phyloP scores from a whole-genome alignment of 2,888 invertebrate species.

The Automeris io region DNA sequence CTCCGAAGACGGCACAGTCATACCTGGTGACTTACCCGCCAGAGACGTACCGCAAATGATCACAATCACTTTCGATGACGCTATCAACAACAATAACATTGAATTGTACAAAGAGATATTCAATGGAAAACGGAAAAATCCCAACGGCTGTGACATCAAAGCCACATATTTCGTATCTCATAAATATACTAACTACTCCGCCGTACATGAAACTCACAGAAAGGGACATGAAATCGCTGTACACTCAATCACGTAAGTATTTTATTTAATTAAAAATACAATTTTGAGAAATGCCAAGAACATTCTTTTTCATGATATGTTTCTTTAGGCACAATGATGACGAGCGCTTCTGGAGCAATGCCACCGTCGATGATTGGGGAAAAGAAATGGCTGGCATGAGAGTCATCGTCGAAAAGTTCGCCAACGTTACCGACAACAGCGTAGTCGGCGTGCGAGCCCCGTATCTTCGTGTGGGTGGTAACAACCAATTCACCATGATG shows the following conservation, averaged over 20 bases:
- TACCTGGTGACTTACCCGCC: constrained; percentile 89
- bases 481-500: constrained; percentile 98
- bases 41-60: constrained; percentile 96
- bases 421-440: constrained; percentile 93
- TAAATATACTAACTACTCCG: constrained; percentile 95
- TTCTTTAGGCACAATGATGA: constrained; percentile 88
- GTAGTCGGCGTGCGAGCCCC: constrained; percentile 94
- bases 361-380: constrained; percentile 94
- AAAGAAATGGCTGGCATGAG: constrained; percentile 97
- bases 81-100: constrained; percentile 96
- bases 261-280: background rate
- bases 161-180: constrained; percentile 95
- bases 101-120: constrained; percentile 95
- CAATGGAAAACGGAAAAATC: constrained; percentile 91
- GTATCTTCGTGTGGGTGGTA: constrained; percentile 93
- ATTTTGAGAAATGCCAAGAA: background rate
- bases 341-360: constrained; percentile 95
- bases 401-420: constrained; percentile 91
- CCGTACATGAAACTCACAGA: constrained; percentile 92
- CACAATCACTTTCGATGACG: constrained; percentile 95
- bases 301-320: constrained; percentile 8
- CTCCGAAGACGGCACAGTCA: constrained; percentile 92
- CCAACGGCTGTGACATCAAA: constrained; percentile 95
- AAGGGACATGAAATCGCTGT: constrained; percentile 96
- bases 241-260: constrained; percentile 93